Base-by-base conservation (phyloP, 2,797 vertebrate species). In the Tokudaia muenninki region DNA sequence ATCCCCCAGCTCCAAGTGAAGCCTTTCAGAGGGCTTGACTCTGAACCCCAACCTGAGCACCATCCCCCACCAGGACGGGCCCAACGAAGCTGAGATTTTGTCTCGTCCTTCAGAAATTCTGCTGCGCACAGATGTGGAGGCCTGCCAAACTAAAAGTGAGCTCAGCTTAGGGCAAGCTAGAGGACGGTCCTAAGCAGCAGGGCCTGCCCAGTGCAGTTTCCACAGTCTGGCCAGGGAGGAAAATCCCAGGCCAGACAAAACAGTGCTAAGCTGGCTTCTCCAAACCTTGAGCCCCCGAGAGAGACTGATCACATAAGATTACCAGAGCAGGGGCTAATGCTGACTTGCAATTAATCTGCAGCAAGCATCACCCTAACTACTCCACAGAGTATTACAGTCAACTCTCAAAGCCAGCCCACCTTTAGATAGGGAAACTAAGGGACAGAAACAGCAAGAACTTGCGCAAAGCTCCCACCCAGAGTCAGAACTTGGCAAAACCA, bases 151-250 rank as follows among this genome's bases (percentile, higher is more conserved):
- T 26, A 52, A 37, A 37, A 90, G n/a, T 24, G 4, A 22, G 37
- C n/a, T 87, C 75, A 57, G 37, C 67, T 47, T 57, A 6, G 37
- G 41, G 19, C 47, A 14, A 19, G 22, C 61, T 0, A 22, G 14
- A 67, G 44, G 59, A 19, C 57, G 3, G 26, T 13, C 34, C 1
- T 1, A 7, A 24, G 41, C 16, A 55, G 61, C n/a, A 26, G 17
- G 17, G 12, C 26, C 24, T 0, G 0, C 0, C 17, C 37, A 14
- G 31, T n/a, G 0, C 2, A 7, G 8, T 6, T 13, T 31, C 31
- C 92, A 2, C 0, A 9, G 44, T 50, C 83, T 22, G 24, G 24
- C 26, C 67, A 59, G 3, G 22, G 31, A 83, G 41, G 41, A 57
- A 72, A 84, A 6, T 6, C 26, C 29, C 26, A 84, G 31, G 26